Evolutionary conservation across 2,888 invertebrate genomes (phyloP).

Genomic region (Dioctria linearis): DNA sequence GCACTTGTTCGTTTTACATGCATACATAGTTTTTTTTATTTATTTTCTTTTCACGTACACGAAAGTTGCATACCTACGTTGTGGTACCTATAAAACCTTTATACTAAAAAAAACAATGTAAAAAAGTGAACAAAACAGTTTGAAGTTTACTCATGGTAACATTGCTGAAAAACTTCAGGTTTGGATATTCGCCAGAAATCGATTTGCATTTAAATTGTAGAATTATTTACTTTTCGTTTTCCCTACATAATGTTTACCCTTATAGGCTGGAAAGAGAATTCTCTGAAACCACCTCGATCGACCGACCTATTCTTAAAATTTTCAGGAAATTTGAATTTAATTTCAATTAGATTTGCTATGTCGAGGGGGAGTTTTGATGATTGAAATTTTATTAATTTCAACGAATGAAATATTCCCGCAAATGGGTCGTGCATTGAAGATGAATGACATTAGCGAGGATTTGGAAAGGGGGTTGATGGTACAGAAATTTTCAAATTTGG

Average conservation of each 20-base stretch:
- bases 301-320: background rate
- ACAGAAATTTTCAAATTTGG: background rate
- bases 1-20: too few species aligned
- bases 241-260: background rate
- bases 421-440: background rate
- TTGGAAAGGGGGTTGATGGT: background rate
- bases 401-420: background rate
- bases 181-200: constrained; percentile 31
- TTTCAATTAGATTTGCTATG: constrained; percentile 10
- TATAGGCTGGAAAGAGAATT: background rate
- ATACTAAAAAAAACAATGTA: background rate
- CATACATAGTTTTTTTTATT: too few species aligned
- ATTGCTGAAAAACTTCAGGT: background rate
- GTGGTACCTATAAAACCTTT: too few species aligned
- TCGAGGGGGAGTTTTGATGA: background rate
- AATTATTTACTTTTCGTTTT: constrained; percentile 20
- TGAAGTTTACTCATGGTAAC: background rate
- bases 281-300: background rate
- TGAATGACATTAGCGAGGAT: background rate
- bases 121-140: background rate
- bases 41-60: too few species aligned
- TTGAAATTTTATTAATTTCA: constrained; percentile 23
- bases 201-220: constrained; percentile 43
- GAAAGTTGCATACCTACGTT: too few species aligned
- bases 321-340: constrained; percentile 33